These are phyloP conservation scores for Mesorhabditis spiculigera DNA, from an alignment of 2,888 invertebrate genomes.

Conservation along the genomic window DNA sequence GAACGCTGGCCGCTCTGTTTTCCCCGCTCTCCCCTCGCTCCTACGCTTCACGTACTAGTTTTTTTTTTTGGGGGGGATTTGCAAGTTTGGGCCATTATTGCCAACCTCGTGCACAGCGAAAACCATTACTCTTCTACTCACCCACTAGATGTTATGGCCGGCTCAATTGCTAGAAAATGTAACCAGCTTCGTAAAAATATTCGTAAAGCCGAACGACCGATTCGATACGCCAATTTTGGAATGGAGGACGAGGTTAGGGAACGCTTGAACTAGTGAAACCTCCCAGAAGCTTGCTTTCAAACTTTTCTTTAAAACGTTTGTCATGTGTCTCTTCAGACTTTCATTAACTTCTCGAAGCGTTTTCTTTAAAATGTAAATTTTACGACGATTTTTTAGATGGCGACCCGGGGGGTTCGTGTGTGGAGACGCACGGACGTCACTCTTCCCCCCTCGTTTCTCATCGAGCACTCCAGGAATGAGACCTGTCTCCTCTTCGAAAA, in stretches of 20 bases:
- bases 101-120: too few species aligned
- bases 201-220: too few species aligned
- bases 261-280: too few species aligned
- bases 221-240: background rate
- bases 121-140: too few species aligned
- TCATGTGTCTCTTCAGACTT: background rate
- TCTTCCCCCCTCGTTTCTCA: slow-evolving; percentile 38
- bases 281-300: background rate
- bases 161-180: too few species aligned
- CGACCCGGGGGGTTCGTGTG: slow-evolving; percentile 49
- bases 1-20: background rate
- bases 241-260: background rate
- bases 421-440: slow-evolving; percentile 37
- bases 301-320: background rate
- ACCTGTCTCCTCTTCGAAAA: slow-evolving; percentile 48
- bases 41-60: too few species aligned
- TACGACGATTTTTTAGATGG: slow-evolving; percentile 23
- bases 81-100: too few species aligned
- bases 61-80: too few species aligned
- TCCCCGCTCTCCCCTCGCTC: too few species aligned
- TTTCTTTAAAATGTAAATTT: background rate
- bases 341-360: slow-evolving; percentile 8
- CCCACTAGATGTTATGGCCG: too few species aligned
- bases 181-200: too few species aligned
- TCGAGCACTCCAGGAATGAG: slow-evolving; percentile 40